A percentile compares a stretch with the other conserved stretches of the same genome.
Conservation (phyloP, 2,113 vertebrate genomes). For the Thermophis baileyi region DNA sequence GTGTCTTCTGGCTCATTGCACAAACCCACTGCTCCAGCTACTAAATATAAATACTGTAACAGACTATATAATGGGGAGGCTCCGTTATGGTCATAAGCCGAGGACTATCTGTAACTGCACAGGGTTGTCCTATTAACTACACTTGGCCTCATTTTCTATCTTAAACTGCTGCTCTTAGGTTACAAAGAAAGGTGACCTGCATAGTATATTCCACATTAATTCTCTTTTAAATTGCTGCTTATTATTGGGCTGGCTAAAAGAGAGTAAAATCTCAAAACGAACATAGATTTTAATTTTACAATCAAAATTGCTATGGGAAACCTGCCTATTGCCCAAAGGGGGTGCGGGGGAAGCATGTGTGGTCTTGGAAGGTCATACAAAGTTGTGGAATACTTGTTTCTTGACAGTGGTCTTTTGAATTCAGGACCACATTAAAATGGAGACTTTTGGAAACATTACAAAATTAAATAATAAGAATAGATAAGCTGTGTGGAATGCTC, state of each 20-base stretch:
- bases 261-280: not conserved
- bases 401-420: conserved; percentile 31
- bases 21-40: not conserved
- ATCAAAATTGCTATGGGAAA: not conserved
- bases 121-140: not conserved
- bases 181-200: not conserved
- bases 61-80: not conserved
- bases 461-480: conserved; percentile 4
- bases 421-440: conserved; percentile 22
- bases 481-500: conserved; percentile 36
- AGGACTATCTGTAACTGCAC: not conserved
- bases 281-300: not conserved
- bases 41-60: not conserved
- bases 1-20: not conserved
- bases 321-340: not conserved
- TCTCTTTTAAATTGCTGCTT: not conserved
- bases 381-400: conserved; percentile 35
- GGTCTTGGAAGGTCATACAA: conserved; percentile 36
- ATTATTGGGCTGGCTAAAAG: not conserved
- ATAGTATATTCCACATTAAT: not conserved
- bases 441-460: conserved; percentile 5
- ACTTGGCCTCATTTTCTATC: not conserved
- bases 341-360: conserved; percentile 26
- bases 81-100: not conserved
- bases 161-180: not conserved